Evolutionary conservation across 2,888 invertebrate genomes (phyloP).

Genomic region (Laothoe populi): DNA sequence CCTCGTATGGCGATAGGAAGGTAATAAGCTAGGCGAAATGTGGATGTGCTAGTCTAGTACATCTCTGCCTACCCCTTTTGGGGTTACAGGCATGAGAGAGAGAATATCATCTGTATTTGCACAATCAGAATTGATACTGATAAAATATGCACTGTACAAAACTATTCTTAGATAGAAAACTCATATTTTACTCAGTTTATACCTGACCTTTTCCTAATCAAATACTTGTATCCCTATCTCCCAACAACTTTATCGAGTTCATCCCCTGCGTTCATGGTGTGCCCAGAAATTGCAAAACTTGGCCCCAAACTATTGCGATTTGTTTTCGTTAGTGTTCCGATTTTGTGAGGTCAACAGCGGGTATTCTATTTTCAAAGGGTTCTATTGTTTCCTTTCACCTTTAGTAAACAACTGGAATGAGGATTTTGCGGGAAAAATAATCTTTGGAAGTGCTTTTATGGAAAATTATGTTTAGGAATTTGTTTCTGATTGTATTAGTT

Average conservation of each 20-base stretch:
- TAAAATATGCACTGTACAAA: no score
- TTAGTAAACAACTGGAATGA: slow-evolving; percentile 37
- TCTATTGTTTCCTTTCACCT: slow-evolving; percentile 37
- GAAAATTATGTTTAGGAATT: slow-evolving; percentile 1
- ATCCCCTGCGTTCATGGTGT: slow-evolving; percentile 48
- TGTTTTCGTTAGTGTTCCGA: slow-evolving; percentile 43
- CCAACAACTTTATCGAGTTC: slow-evolving; percentile 44
- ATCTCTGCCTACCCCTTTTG: no score
- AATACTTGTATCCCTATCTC: slow-evolving; percentile 32
- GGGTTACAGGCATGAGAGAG: no score
- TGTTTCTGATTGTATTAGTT: not conserved
- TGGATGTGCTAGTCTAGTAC: no score
- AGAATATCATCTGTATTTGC: no score
- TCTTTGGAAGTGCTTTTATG: slow-evolving; percentile 2
- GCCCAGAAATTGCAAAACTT: slow-evolving; percentile 51
- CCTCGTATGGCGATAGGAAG: no score
- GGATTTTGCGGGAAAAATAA: slow-evolving; percentile 16
- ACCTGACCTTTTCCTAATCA: slow-evolving; percentile 7
- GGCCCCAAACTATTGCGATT: slow-evolving; percentile 44
- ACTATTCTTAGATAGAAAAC: no score
- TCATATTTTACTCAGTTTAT: not conserved
- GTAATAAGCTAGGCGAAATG: no score
- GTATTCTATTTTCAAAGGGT: slow-evolving; percentile 41
- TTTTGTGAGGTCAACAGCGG: slow-evolving; percentile 37
- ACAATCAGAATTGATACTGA: no score